Evolutionary conservation across 2,888 invertebrate genomes (phyloP).

Genomic region (Mellilla xanthometata): DNA sequence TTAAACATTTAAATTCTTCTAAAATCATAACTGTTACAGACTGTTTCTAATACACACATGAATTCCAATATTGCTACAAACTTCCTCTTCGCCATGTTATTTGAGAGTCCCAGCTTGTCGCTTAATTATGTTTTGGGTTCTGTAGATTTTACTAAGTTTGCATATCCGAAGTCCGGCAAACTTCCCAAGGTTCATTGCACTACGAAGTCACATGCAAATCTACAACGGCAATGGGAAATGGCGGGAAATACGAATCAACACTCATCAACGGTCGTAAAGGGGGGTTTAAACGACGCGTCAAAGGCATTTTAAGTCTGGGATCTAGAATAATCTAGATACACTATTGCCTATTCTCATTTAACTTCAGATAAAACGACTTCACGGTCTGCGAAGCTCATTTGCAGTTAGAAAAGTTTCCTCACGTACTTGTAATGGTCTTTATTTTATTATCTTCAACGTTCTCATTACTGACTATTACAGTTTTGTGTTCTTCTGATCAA

Average conservation of each 20-base stretch:
- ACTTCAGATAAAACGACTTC: constrained; percentile 29
- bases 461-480: constrained; percentile 31
- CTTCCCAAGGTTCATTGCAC: too few species aligned
- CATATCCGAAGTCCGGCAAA: too few species aligned
- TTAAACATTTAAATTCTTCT: too few species aligned
- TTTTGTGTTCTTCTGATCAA: constrained; percentile 19
- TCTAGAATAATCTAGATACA: constrained; percentile 20
- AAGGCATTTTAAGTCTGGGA: constrained; percentile 24
- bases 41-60: too few species aligned
- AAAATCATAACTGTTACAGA: too few species aligned
- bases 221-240: constrained; percentile 1
- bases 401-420: constrained; percentile 33
- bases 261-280: constrained; percentile 3
- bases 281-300: constrained; percentile 21
- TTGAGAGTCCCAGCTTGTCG: too few species aligned
- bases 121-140: too few species aligned
- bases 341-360: constrained; percentile 25
- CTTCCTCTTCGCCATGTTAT: too few species aligned
- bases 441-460: constrained; percentile 30
- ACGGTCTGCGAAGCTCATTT: constrained; percentile 35
- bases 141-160: too few species aligned
- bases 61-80: too few species aligned
- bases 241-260: constrained; percentile 17
- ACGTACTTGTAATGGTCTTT: constrained; percentile 26
- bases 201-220: constrained; percentile 3